A percentile compares a stretch with the other conserved stretches of the same genome.
These are phyloP conservation scores for Drepana falcataria DNA, from an alignment of 2,888 invertebrate genomes.

Conservation along the genomic window DNA sequence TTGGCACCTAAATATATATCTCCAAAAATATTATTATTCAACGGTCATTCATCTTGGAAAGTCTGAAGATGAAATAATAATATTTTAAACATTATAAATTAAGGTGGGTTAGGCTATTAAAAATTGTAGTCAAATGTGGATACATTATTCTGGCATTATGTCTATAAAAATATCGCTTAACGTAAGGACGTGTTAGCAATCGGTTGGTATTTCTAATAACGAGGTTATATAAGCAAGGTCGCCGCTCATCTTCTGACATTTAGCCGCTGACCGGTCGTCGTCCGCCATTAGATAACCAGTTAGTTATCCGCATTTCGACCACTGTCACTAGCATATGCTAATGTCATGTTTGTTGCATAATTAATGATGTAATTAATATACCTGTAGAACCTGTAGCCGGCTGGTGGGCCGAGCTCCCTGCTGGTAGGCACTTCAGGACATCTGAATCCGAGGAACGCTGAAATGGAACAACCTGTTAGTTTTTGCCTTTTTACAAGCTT, in stretches of 20 bases:
- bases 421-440: constrained; percentile 82
- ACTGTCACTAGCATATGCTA: constrained; percentile 23
- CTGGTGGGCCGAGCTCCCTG: constrained; percentile 61
- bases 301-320: constrained; percentile 42
- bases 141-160: neutral
- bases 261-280: constrained; percentile 54
- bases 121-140: no score
- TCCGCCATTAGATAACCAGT: constrained; percentile 52
- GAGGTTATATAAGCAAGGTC: constrained; percentile 70
- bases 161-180: constrained; percentile 22
- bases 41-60: no score
- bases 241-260: constrained; percentile 65
- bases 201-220: constrained; percentile 55
- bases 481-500: no score
- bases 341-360: constrained; percentile 7
- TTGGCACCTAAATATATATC: no score
- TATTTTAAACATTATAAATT: no score
- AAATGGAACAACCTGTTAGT: constrained; percentile 21
- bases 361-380: constrained; percentile 20
- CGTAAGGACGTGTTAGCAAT: constrained; percentile 45
- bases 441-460: constrained; percentile 87
- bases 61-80: no score
- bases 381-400: constrained; percentile 70
- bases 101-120: no score
- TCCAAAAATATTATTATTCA: no score